Percentiles rank a stretch among this genome's conserved stretches.
These are phyloP conservation scores for Dreissena polymorpha DNA, from an alignment of 1,140 invertebrate genomes.

Conservation along the genomic window DNA sequence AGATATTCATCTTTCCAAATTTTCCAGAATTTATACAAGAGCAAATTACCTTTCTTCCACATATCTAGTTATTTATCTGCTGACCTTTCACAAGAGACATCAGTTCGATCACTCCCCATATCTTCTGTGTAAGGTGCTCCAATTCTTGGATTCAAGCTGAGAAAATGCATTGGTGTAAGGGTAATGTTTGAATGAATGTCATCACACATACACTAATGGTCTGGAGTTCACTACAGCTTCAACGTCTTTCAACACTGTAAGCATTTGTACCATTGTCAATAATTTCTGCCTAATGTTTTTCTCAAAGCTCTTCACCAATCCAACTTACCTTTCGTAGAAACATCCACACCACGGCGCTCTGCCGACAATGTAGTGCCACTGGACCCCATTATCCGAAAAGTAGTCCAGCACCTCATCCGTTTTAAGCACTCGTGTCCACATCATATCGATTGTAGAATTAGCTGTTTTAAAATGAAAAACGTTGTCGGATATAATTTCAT, in stretches of 20 bases:
- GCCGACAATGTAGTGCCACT: neutral
- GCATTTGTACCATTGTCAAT: conserved; percentile 29
- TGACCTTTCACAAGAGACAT: conserved; percentile 3
- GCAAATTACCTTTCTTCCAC: conserved; percentile 13
- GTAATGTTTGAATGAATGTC: conserved; percentile 41
- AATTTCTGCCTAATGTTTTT: conserved; percentile 17
- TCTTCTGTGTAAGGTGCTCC: conserved; percentile 7
- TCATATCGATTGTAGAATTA: conserved; percentile 9
- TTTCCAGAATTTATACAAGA: conserved; percentile 8
- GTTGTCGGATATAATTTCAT: conserved; percentile 42
- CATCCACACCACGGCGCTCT: conserved; percentile 5
- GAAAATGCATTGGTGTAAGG: conserved; percentile 15
- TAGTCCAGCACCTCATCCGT: neutral
- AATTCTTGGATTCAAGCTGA: conserved; percentile 20
- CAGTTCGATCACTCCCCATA: neutral
- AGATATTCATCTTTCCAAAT: conserved; percentile 6
- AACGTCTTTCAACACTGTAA: conserved; percentile 29
- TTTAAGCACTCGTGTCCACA: neutral
- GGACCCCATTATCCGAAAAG: neutral
- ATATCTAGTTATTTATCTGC: neutral
- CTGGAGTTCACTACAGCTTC: conserved; percentile 46
- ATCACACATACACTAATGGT: conserved; percentile 48
- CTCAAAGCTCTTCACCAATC: conserved; percentile 19
- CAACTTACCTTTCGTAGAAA: conserved; percentile 20
- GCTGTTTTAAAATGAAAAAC: conserved; percentile 27